Percentiles rank a stretch among this genome's conserved stretches.
phyloP scores from a whole-genome alignment of 2,113 vertebrate genomes.

The Sceloporus tristichus region DNA sequence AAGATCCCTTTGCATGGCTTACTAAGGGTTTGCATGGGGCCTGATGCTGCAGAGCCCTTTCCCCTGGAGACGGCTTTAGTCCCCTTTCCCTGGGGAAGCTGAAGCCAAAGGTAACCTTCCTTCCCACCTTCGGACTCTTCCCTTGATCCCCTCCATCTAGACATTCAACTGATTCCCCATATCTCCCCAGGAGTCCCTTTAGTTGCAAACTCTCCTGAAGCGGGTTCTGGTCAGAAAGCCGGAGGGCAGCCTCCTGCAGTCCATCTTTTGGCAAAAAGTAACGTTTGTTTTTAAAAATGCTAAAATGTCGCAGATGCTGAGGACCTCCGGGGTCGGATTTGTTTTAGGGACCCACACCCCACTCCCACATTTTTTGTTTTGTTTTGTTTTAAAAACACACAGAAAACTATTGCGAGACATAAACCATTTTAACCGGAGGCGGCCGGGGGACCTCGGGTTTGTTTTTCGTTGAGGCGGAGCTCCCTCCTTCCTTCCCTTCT shows the following conservation, averaged over 20 bases:
- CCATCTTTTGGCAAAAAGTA: slow-evolving; percentile 36
- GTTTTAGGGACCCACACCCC: neutral
- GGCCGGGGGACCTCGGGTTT: neutral
- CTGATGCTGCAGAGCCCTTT: neutral
- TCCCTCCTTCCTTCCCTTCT: too few relatives aligned
- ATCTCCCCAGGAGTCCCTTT: slow-evolving; percentile 45
- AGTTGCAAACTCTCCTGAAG: slow-evolving; percentile 27
- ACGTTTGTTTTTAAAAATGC: slow-evolving; percentile 59
- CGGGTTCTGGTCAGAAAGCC: slow-evolving; percentile 38
- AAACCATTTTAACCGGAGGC: slow-evolving; percentile 23
- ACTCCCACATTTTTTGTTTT: too few relatives aligned
- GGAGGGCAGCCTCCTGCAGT: neutral
- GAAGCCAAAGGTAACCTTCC: slow-evolving; percentile 53
- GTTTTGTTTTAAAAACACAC: neutral
- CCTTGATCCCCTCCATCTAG: slow-evolving; percentile 47
- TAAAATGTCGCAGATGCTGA: slow-evolving; percentile 51
- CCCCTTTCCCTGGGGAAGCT: slow-evolving; percentile 11
- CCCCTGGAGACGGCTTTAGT: neutral
- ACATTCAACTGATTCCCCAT: slow-evolving; percentile 56
- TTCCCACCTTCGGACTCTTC: slow-evolving; percentile 57
- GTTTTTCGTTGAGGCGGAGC: neutral
- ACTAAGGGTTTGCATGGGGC: too few relatives aligned
- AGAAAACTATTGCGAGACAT: neutral
- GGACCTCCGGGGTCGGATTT: slow-evolving; percentile 43
- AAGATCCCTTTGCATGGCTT: neutral